Conservation (phyloP, 1,140 invertebrate genomes). For the honey bee (Apis mellifera) region DNA sequence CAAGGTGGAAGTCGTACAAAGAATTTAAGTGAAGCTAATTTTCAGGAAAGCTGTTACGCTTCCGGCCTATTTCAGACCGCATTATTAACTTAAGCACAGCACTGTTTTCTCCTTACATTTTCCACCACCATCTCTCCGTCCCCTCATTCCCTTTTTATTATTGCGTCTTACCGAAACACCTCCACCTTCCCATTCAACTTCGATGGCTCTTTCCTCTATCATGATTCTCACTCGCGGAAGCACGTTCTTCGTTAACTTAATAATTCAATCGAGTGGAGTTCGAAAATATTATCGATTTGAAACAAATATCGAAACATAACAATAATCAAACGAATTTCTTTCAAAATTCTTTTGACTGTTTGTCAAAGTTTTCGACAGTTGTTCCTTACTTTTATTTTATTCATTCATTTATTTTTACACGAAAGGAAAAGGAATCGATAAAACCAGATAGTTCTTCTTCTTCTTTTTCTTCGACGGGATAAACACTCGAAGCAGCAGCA, state of each 20-base stretch:
- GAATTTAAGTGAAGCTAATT: constrained; percentile 62
- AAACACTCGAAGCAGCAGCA: neutral
- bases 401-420: too few relatives aligned
- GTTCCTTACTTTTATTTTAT: too few relatives aligned
- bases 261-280: neutral
- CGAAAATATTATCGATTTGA: too few relatives aligned
- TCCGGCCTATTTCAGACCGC: constrained; percentile 44
- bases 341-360: too few relatives aligned
- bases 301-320: too few relatives aligned
- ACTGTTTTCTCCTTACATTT: constrained; percentile 20
- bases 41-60: constrained; percentile 46
- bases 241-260: neutral
- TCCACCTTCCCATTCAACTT: neutral
- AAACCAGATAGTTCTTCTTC: neutral
- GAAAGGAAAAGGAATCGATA: neutral
- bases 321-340: too few relatives aligned
- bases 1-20: constrained; percentile 22
- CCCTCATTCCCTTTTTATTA: too few relatives aligned
- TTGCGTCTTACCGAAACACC: neutral
- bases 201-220: neutral
- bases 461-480: too few relatives aligned
- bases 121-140: neutral
- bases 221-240: too few relatives aligned
- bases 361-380: too few relatives aligned
- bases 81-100: constrained; percentile 50